Conservation (phyloP, 2,888 invertebrate species). For the Eilema griseolum region DNA sequence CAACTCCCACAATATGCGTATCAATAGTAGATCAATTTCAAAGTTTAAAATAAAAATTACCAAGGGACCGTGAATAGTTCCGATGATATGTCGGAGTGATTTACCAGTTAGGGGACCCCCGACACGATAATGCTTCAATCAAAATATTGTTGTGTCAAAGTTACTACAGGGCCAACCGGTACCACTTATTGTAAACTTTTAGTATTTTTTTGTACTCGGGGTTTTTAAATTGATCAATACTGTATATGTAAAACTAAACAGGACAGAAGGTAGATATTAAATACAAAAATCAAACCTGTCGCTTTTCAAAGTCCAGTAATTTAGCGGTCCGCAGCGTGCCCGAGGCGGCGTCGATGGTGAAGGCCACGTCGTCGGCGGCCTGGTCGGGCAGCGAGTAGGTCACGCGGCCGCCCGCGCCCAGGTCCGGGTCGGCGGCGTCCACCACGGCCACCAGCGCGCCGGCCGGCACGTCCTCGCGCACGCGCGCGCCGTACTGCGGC, state of each 20-base stretch:
- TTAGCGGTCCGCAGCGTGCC: slow-evolving; percentile 94
- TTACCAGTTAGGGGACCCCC: too few relatives aligned
- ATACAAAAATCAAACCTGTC: slow-evolving; percentile 84
- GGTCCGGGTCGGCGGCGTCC: slow-evolving; percentile 93
- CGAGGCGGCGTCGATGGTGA: slow-evolving; percentile 94
- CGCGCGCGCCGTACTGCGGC: slow-evolving; percentile 91
- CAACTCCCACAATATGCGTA: too few relatives aligned
- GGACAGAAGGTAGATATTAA: not conserved
- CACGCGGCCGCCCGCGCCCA: slow-evolving; percentile 93
- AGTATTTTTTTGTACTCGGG: too few relatives aligned
- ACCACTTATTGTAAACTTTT: too few relatives aligned
- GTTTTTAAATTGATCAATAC: too few relatives aligned
- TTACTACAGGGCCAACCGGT: too few relatives aligned
- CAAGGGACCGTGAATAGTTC: too few relatives aligned
- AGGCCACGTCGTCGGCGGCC: slow-evolving; percentile 89
- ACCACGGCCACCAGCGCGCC: slow-evolving; percentile 95
- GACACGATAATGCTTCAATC: too few relatives aligned
- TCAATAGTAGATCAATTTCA: too few relatives aligned
- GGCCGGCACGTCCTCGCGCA: slow-evolving; percentile 96
- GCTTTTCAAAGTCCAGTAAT: slow-evolving; percentile 94
- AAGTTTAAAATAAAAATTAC: too few relatives aligned
- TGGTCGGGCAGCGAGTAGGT: slow-evolving; percentile 92
- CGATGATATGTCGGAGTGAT: too few relatives aligned
- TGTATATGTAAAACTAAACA: not conserved
- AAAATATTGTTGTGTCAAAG: too few relatives aligned